Evolutionary conservation across 2,888 invertebrate species (phyloP).

Genomic region (Corbicula japonica): DNA sequence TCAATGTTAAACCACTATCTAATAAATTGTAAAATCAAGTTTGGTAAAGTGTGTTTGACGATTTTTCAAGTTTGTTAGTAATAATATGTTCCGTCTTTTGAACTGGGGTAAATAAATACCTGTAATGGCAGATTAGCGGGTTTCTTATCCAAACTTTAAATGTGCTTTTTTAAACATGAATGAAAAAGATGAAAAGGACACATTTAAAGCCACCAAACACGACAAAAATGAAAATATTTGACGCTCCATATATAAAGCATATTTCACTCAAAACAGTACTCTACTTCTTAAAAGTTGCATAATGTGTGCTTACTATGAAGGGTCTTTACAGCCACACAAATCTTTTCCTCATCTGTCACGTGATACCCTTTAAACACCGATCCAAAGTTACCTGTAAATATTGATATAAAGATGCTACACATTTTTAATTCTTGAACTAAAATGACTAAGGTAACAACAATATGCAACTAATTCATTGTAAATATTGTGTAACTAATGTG

Average conservation of each 20-base stretch:
- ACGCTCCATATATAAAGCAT: background rate
- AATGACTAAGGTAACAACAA: background rate
- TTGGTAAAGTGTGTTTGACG: background rate
- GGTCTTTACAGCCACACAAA: slow-evolving; percentile 79
- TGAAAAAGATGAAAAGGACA: background rate
- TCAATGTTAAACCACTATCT: no score
- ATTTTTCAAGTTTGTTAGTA: background rate
- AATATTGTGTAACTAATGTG: background rate
- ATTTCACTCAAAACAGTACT: background rate
- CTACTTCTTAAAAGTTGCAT: background rate
- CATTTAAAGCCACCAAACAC: background rate
- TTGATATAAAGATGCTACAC: background rate
- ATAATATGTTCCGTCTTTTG: background rate
- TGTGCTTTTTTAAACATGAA: background rate
- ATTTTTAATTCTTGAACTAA: background rate
- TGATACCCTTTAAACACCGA: slow-evolving; percentile 81
- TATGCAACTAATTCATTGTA: background rate
- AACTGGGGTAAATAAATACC: background rate
- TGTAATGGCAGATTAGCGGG: background rate
- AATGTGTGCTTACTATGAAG: slow-evolving; percentile 65
- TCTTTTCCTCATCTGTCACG: slow-evolving; percentile 23
- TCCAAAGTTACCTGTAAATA: slow-evolving; percentile 81
- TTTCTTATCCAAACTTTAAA: background rate
- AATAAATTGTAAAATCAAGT: no score
- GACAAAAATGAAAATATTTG: background rate